Conservation (phyloP, 2,113 vertebrate genomes). For the Synchiropus splendidus region DNA sequence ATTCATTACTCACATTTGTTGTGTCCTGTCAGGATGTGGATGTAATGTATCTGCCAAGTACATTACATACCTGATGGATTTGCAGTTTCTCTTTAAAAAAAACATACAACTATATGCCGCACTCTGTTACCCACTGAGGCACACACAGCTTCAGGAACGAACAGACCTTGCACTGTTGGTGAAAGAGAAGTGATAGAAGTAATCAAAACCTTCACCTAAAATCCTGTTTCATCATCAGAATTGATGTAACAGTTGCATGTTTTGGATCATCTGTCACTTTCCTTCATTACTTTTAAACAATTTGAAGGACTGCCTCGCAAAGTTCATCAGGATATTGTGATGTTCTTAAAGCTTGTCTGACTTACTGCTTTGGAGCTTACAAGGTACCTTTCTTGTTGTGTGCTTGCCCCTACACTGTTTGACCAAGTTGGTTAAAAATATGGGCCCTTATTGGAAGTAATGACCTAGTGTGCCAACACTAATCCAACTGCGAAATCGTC, state of each 20-base stretch:
- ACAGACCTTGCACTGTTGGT: neutral
- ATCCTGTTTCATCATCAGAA: no score
- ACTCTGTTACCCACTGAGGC: neutral
- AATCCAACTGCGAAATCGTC: slow-evolving; percentile 70
- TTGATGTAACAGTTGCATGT: no score
- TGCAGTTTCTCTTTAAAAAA: slow-evolving; percentile 1
- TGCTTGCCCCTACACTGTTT: slow-evolving; percentile 51
- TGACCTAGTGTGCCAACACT: slow-evolving; percentile 44
- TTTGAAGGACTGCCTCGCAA: no score
- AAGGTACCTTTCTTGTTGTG: slow-evolving; percentile 46
- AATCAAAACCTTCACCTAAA: neutral
- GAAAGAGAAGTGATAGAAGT: neutral
- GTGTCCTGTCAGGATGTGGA: no score
- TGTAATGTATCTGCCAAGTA: slow-evolving; percentile 7
- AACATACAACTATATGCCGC: slow-evolving; percentile 1
- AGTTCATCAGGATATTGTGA: no score
- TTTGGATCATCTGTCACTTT: no score
- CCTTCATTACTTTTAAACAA: no score
- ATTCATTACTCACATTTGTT: no score
- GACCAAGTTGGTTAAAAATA: slow-evolving; percentile 38
- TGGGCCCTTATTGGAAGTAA: slow-evolving; percentile 51
- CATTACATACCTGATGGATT: slow-evolving; percentile 16
- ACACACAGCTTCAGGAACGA: slow-evolving; percentile 3
- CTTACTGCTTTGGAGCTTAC: slow-evolving; percentile 46
- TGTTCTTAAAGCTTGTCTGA: no score